Conservation (phyloP, 2,113 vertebrate genomes). For the Heteronetta atricapilla region DNA sequence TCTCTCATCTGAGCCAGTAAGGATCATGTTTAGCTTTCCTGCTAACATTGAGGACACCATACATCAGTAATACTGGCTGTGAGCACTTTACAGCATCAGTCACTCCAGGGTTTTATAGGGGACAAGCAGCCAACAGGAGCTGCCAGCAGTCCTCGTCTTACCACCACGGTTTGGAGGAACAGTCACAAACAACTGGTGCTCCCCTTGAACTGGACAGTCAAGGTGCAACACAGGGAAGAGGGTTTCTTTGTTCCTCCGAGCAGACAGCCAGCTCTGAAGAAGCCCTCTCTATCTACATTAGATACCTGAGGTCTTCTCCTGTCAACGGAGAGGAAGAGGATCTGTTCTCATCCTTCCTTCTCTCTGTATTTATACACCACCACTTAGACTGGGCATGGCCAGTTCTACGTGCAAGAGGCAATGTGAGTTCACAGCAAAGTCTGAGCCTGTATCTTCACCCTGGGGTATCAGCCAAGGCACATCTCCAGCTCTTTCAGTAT, state of each 20-base stretch:
- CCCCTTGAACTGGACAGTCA: neutral
- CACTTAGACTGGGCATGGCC: neutral
- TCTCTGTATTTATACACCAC: neutral
- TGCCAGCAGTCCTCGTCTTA: neutral
- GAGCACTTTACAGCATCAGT: neutral
- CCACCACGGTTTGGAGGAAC: neutral
- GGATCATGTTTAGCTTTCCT: neutral
- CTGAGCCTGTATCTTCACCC: neutral
- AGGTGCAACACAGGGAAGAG: neutral
- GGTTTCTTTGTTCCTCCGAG: neutral
- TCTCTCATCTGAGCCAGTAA: neutral
- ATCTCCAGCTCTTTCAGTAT: constrained; percentile 34
- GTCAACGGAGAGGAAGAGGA: neutral
- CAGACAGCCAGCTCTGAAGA: neutral
- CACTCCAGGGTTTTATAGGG: neutral
- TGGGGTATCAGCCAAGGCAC: neutral
- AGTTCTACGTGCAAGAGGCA: neutral
- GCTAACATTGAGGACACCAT: neutral
- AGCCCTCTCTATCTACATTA: neutral
- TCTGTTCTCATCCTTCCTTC: neutral
- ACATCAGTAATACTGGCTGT: neutral
- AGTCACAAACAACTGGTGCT: neutral
- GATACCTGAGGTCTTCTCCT: neutral
- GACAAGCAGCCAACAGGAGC: neutral
- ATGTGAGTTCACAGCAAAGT: neutral